Base-by-base conservation (phyloP, 2,888 invertebrate genomes). In the Eupeodes latifasciatus region DNA sequence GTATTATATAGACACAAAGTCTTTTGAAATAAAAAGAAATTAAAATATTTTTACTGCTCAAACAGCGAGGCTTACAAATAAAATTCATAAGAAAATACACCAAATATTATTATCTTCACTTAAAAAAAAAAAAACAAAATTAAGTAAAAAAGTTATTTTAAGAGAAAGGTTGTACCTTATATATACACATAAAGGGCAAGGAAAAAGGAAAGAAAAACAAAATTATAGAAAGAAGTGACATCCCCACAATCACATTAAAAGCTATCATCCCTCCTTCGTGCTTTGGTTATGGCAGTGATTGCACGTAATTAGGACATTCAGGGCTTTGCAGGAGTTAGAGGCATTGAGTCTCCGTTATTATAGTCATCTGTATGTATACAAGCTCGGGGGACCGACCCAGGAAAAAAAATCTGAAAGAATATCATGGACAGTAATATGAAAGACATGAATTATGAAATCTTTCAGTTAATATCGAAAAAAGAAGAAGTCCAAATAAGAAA, bases 231-330 rank as follows among this genome's bases (percentile, higher is more conserved):
- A 71, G 36, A 72, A 57, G 49, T 55, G 55, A 62, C 71, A 79
- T 72, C 57, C 59, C 57, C 49, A 83, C 77, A 83, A 80, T 55
- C 79, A 71, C 72, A 87, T 80, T 80, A 67, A 67, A 72, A 69
- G 51, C 51, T 67, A 80, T 87, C 51, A 67, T 82, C 44, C 75
- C 49, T 64, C 47, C 57, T 61, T 57, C 47, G 6, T 27, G 16
- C 11, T 2, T 27, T 66, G 14, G 83, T 61, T 66, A 76, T 71
- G 83, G 66, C 71, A 72, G 72, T 87, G 71, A 87, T 83, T 66
- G 76, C 86, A 83, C 83, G 79, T 87, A 87, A 87, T 84, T 87
- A 87, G 77, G 87, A 77, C 77, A 87, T 84, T 71, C 83, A 57
- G 72, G 27, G 14, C 6, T 34, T 10, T 40, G 40, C 44, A 27